Evolutionary conservation across 2,797 vertebrate species (phyloP), one percentile per base, ranked within the genome.

Genomic region (Girardinus metallicus): DNA sequence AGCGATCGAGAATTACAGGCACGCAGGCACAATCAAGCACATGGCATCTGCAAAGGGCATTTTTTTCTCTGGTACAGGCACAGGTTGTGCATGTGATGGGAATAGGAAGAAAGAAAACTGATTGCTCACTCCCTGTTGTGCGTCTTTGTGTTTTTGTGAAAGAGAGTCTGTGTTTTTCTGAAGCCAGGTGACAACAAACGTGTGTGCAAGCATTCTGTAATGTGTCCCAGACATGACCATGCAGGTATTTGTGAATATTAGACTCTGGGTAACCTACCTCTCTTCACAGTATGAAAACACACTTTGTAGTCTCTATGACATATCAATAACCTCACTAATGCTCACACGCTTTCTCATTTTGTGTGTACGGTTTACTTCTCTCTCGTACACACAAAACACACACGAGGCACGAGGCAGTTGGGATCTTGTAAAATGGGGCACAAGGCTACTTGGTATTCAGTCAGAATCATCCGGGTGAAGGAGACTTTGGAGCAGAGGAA

Each of bases 381-480:
- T 21, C 34, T 53, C 8, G 57, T 31, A 39, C 49, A 34, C 68
- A 46, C 34, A 31, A 72, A 46, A 73, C 43, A 74, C 64, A 53
- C 74, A 77, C 60, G 73, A 44, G 43, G 49, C 86, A 86, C 85
- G 68, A 2, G 74, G 84, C 83, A 88, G 84, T 85, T 86, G 71
- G 80, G 83, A 90, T 90, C 85, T 91, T 91, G 89, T 92, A 95
- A 95, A 95, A 91, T 92, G 90, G 93, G 91, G 90, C 79, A 90
- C 90, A 82, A 83, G 87, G 93, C 94, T 96, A 92, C 92, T 95
- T 95, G 85, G 91, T 95, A 96, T 96, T 95, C 95, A 72, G 62
- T 89, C 88, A 93, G 87, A 93, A 92, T 90, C 83, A 80, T 88
- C 77, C 74, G 75, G 75, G 82, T 21, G 68, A 88, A 84, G 80